Evolutionary conservation across 2,888 invertebrate species (phyloP), one percentile per base, ranked within the genome.

Genomic region (Anodontia alba): DNA sequence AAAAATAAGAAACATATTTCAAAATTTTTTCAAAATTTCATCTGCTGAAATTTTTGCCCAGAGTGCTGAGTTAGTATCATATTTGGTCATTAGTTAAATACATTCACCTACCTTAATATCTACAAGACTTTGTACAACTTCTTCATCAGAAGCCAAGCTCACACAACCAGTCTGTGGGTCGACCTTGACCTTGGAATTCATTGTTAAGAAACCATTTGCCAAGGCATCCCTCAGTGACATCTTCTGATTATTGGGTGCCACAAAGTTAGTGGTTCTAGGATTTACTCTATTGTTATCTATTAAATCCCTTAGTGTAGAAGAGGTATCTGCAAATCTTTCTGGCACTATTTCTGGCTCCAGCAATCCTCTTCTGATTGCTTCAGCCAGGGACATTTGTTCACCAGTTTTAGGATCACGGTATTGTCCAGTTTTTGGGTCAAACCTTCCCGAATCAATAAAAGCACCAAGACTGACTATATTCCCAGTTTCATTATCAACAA

Each of bases 321-420:
- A 89, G 42, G 90, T 90, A 80, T 92, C 92, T 31, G 93, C 88
- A 81, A 91, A 91, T 29, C 85, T 83, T 36, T 90, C 91, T 0
- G 90, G 88, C 33, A 90, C 86, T n/a, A 93, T 87, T n/a, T 82
- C 80, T 1, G 93, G 88, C 7, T 86, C 86, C 62, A 94, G 86
- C 29, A 93, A 81, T 0, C 98, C 98, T 93, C 97, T 95, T 92
- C 97, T 97, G 0, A 98, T 97, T 20, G 98, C 98, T 90, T 97
- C 95, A 86, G 92, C 96, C 76, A 97, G 95, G 84, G 95, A 95
- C 43, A 96, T 93, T 66, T 94, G 94, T 77, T 95, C 96, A 20
- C 97, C 97, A 3, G 96, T 95, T 89, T 95, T 96, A 36, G 96
- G 95, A 92, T 97, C 96, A 89, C 91, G 88, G 80, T 96, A 96